Conservation (phyloP, 1,140 invertebrate species). For the Conus betulinus region DNA sequence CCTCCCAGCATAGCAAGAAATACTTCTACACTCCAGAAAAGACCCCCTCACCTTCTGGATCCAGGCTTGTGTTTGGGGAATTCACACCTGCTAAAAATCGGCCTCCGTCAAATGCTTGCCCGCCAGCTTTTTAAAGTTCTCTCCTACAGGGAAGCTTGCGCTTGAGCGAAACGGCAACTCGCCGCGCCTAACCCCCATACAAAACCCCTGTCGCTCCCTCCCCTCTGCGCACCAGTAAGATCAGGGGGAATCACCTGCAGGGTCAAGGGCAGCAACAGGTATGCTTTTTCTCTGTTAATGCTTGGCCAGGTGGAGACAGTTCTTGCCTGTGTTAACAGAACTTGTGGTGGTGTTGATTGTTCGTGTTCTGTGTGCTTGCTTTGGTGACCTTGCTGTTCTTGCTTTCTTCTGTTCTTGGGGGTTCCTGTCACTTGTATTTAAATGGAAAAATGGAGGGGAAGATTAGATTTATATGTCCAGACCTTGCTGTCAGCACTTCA, state of each 20-base stretch:
- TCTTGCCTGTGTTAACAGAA: not conserved
- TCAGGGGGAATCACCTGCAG: not conserved
- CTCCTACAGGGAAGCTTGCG: slow-evolving; percentile 35
- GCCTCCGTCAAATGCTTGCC: slow-evolving; percentile 39
- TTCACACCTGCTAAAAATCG: slow-evolving; percentile 45
- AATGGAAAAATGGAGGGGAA: too few relatives aligned
- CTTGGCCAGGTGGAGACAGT: not conserved
- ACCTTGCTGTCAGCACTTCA: too few relatives aligned
- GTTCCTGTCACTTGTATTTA: too few relatives aligned
- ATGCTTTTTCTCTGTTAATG: not conserved
- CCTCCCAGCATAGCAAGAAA: slow-evolving; percentile 38
- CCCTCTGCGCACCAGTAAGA: slow-evolving; percentile 24
- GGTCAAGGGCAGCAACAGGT: slow-evolving; percentile 29
- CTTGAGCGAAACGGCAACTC: slow-evolving; percentile 34
- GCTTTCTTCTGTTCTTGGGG: not conserved
- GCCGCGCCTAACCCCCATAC: slow-evolving; percentile 28
- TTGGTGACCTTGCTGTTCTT: not conserved
- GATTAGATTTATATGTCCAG: too few relatives aligned
- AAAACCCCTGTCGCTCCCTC: slow-evolving; percentile 30
- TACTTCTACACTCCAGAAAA: slow-evolving; percentile 48
- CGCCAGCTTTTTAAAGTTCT: slow-evolving; percentile 33
- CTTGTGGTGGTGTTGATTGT: not conserved
- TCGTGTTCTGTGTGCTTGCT: slow-evolving; percentile 2
- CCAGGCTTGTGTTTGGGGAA: slow-evolving; percentile 40
- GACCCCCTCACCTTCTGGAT: slow-evolving; percentile 42